Evolutionary conservation across 2,113 vertebrate genomes (phyloP).

Genomic region (Perca schrenkii): DNA sequence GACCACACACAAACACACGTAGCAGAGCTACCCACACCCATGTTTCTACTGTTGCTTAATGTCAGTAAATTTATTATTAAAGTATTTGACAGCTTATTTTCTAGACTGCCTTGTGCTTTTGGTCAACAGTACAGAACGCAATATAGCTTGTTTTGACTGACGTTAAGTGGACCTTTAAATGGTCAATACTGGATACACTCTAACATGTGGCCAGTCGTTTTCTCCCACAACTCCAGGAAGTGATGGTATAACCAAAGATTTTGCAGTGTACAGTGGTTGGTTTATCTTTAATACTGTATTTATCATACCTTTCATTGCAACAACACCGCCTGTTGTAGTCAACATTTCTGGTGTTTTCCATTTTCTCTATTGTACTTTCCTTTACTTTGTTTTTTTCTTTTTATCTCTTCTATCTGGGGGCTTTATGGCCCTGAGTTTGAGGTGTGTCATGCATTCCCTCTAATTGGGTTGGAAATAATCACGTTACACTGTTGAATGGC

Average conservation of each 20-base stretch:
- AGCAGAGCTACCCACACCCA: no score
- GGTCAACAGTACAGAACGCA: not conserved
- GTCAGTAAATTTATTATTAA: no score
- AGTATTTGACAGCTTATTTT: not conserved
- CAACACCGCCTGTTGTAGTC: not conserved
- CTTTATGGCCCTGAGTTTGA: slow-evolving; percentile 45
- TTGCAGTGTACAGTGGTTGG: not conserved
- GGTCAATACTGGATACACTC: not conserved
- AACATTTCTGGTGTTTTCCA: not conserved
- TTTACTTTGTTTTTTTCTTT: not conserved
- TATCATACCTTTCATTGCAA: not conserved
- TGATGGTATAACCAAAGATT: not conserved
- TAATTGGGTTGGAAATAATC: slow-evolving; percentile 85
- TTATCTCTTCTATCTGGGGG: not conserved
- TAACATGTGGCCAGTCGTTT: not conserved
- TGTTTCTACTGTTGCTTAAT: no score
- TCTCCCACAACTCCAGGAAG: not conserved
- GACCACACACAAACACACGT: no score
- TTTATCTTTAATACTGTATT: not conserved
- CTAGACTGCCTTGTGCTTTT: not conserved
- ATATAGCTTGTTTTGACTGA: no score
- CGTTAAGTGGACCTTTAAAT: no score
- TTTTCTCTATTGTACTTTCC: not conserved
- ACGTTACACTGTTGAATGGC: slow-evolving; percentile 80
- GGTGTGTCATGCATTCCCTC: slow-evolving; percentile 60